These are phyloP conservation scores for Spondyliosoma cantharus DNA, from an alignment of 2,797 vertebrate genomes.

Conservation along the genomic window DNA sequence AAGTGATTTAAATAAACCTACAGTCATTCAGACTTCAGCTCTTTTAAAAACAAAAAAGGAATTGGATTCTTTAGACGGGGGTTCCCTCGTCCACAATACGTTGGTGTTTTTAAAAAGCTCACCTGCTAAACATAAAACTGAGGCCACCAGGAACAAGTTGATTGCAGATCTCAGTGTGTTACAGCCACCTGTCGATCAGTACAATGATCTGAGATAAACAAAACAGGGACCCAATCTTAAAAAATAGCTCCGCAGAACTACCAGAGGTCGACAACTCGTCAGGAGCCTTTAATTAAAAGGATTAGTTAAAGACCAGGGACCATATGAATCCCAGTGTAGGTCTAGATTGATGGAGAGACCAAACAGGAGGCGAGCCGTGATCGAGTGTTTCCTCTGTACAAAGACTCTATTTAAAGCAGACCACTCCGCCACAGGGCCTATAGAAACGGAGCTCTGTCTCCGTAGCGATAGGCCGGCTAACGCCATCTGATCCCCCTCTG, in stretches of 20 bases:
- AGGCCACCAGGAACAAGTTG: too few species aligned
- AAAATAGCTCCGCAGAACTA: not conserved
- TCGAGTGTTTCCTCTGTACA: slow-evolving; percentile 51
- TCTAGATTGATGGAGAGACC: slow-evolving; percentile 7
- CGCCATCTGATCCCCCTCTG: slow-evolving; percentile 57
- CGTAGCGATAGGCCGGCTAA: slow-evolving; percentile 40
- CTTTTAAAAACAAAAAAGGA: too few species aligned
- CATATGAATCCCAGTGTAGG: slow-evolving; percentile 14
- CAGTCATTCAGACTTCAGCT: too few species aligned
- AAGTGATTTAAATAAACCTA: too few species aligned
- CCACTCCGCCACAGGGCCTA: slow-evolving; percentile 14
- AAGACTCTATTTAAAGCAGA: slow-evolving; percentile 69
- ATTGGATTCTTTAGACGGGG: too few species aligned
- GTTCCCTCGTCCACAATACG: too few species aligned
- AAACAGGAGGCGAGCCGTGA: slow-evolving; percentile 2
- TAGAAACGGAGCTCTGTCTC: slow-evolving; percentile 54
- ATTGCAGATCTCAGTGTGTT: not conserved
- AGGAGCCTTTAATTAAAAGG: slow-evolving; percentile 33
- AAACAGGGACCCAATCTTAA: not conserved
- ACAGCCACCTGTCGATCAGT: not conserved
- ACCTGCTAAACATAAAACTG: too few species aligned
- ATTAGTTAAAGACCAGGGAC: slow-evolving; percentile 7
- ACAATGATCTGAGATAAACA: not conserved
- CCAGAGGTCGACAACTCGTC: not conserved
- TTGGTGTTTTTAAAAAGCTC: too few species aligned